phyloP scores from a whole-genome alignment of 2,888 invertebrate genomes.

The Camponotus fellah region DNA sequence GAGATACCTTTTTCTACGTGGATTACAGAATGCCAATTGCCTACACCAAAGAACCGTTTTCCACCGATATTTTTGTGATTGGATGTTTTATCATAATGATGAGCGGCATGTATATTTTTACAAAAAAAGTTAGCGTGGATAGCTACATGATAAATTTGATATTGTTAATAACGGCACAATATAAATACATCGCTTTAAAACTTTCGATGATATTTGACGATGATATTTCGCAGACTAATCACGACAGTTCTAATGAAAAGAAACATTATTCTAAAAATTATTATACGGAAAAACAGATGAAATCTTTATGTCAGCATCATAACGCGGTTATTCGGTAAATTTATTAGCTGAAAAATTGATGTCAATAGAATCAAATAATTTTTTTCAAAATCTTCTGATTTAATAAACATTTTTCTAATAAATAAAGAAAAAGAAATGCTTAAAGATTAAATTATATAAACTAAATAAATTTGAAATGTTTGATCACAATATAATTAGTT shows the following conservation, averaged over 20 bases:
- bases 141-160: constrained; percentile 72
- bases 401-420: background rate
- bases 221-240: background rate
- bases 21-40: constrained; percentile 69
- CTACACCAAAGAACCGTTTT: constrained; percentile 65
- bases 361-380: background rate
- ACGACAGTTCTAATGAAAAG: background rate
- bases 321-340: constrained; percentile 65
- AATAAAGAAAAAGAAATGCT: background rate
- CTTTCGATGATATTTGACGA: constrained; percentile 33
- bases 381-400: background rate
- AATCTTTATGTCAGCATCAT: constrained; percentile 61
- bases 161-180: constrained; percentile 69
- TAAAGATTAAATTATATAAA: background rate
- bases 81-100: constrained; percentile 57
- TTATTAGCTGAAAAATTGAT: background rate
- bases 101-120: constrained; percentile 42
- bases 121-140: constrained; percentile 69
- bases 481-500: background rate
- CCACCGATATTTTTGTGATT: constrained; percentile 54
- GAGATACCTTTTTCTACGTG: constrained; percentile 63
- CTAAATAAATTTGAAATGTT: background rate
- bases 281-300: constrained; percentile 34
- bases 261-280: background rate
- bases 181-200: constrained; percentile 66